These are phyloP conservation scores for Macrobrachium rosenbergii DNA, from an alignment of 1,140 invertebrate genomes.

Conservation along the genomic window DNA sequence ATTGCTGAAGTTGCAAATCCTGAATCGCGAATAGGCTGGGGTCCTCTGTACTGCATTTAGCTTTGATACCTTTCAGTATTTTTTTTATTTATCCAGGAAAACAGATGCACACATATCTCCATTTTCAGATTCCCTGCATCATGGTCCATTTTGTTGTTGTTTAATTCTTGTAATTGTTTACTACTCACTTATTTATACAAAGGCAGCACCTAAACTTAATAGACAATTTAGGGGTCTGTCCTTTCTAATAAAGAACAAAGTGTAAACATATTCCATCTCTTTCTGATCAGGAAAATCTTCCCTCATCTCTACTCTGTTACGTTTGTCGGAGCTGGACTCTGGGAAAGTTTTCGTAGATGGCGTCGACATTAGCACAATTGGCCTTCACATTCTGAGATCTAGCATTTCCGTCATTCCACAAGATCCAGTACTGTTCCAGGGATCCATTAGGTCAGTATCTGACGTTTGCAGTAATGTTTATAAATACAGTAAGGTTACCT, in stretches of 20 bases:
- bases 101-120: too few species aligned
- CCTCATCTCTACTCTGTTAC: conserved; percentile 68
- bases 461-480: conserved; percentile 16
- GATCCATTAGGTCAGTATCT: conserved; percentile 71
- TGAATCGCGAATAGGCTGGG: too few species aligned
- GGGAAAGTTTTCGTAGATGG: conserved; percentile 70
- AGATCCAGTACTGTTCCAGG: conserved; percentile 73
- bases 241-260: too few species aligned
- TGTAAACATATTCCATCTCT: neutral
- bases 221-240: too few species aligned
- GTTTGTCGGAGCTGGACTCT: conserved; percentile 67
- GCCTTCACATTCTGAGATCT: conserved; percentile 71
- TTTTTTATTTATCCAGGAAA: too few species aligned
- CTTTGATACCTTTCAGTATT: neutral
- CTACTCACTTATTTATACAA: too few species aligned
- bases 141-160: too few species aligned
- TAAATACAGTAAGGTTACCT: neutral
- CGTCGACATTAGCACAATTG: conserved; percentile 70
- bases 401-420: conserved; percentile 71
- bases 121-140: too few species aligned
- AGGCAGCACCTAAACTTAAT: too few species aligned
- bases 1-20: too few species aligned
- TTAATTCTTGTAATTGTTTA: too few species aligned
- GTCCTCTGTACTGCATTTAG: too few species aligned
- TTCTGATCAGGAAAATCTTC: conserved; percentile 69